Conservation (phyloP, 2,113 vertebrate species). For the Columba janthina region DNA sequence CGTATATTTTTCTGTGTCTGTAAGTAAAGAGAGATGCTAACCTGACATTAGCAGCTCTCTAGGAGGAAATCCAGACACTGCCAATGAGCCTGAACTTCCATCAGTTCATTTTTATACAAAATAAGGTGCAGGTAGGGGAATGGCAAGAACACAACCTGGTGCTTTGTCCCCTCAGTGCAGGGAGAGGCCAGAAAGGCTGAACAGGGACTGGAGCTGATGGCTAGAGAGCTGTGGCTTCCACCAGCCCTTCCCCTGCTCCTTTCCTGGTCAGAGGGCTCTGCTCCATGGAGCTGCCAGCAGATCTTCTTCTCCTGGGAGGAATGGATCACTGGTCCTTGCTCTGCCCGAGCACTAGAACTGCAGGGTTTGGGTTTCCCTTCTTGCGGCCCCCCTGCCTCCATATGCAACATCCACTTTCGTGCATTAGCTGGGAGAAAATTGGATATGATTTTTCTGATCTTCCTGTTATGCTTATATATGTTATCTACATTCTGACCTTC, state of each 20-base stretch:
- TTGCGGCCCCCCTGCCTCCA: no score
- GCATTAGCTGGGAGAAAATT: not conserved
- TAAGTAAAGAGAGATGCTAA: not conserved
- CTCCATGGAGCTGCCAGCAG: not conserved
- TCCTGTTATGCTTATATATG: not conserved
- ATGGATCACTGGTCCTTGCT: not conserved
- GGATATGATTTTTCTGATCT: not conserved
- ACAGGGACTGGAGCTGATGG: not conserved
- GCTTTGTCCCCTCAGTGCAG: not conserved
- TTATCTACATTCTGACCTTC: not conserved
- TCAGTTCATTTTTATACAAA: not conserved
- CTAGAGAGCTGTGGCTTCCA: not conserved
- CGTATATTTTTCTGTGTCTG: rapidly evolving
- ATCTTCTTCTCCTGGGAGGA: not conserved
- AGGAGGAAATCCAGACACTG: not conserved
- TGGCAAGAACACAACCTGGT: not conserved
- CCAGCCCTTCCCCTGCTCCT: not conserved
- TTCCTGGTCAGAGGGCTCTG: not conserved
- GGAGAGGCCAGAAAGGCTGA: not conserved
- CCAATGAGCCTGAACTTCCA: not conserved
- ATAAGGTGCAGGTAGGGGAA: not conserved
- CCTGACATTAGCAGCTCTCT: not conserved
- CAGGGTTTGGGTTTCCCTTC: not conserved
- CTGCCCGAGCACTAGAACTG: not conserved
- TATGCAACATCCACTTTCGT: not conserved